Conservation (phyloP, 2,888 invertebrate species). For the Coelopa pilipes region DNA sequence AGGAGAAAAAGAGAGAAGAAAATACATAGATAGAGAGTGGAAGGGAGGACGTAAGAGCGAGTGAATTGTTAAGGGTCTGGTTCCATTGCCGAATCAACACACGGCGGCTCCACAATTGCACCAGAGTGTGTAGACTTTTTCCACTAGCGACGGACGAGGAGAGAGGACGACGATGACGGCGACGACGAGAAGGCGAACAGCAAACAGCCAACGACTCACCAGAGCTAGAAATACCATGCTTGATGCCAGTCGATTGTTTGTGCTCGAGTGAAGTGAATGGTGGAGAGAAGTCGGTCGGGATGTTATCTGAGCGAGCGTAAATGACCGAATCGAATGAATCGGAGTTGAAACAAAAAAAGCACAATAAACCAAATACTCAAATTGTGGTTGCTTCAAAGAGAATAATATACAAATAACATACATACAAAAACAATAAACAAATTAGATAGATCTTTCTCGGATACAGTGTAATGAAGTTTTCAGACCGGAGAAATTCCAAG, state of each 20-base stretch:
- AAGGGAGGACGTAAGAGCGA: neutral
- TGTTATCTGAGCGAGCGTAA: too few relatives aligned
- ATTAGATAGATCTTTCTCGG: neutral
- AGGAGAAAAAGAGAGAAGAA: neutral
- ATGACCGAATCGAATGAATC: too few relatives aligned
- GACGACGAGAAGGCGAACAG: neutral
- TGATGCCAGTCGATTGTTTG: conserved; percentile 25
- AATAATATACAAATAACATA: too few relatives aligned
- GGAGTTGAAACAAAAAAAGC: too few relatives aligned
- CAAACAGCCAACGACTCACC: neutral
- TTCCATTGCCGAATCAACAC: conserved; percentile 6
- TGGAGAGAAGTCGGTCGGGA: neutral
- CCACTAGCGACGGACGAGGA: neutral
- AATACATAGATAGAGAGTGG: neutral
- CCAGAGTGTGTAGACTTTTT: conserved; percentile 17
- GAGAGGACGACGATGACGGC: neutral
- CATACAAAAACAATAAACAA: neutral
- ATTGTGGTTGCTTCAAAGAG: too few relatives aligned
- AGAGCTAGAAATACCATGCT: conserved; percentile 17
- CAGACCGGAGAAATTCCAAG: neutral
- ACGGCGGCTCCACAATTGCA: neutral
- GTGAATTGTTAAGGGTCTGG: neutral
- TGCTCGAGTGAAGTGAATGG: conserved; percentile 11
- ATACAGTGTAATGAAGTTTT: neutral
- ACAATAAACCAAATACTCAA: too few relatives aligned